Base-by-base conservation (phyloP, 2,113 vertebrate species). In the Charadrius vociferus region DNA sequence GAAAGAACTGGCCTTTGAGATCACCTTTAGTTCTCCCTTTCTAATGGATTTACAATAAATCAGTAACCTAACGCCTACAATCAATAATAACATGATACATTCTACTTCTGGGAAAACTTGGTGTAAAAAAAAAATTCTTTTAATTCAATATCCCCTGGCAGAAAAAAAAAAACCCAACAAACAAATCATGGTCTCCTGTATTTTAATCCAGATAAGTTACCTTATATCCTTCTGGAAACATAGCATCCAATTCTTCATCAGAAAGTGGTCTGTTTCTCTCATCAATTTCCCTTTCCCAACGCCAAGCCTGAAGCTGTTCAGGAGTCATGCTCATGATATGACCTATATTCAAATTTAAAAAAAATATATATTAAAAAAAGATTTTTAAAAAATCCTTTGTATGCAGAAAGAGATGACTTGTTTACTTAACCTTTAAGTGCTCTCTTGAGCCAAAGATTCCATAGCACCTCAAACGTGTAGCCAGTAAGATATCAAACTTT, bases 311-410 rank as follows among this genome's bases (percentile, higher is more conserved):
- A 93, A 99, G 98, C 95, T 99, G 99, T 95, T 99, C 99, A 59
- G 99, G 99, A 88, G 99, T 99, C 99, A 99, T 99, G 97, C 99
- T 99, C 99, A 99, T 99, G 89, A 99, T 98, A 95, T 99, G 99
- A 97, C 99, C 99, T 99, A 84, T 10, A 82, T 80, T 80, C 15
- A 83, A 86, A 66, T 36, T 83, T 41, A 68, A 41, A 45, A 77
- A 56, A 83, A 19, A n/a, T n/a, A n/a, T n/a, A n/a, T 15, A 7
- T 58, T 24, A 7, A 32, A 37, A 37, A 37, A 24, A 47, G 36
- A 32, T 37, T 30, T 71, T 2, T 0, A 19, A 36, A 45, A 41
- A 74, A 49, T 8, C 15, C 37, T 50, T 9, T 13, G 5, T 49
- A 66, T 11, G 13, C 39, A 93, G 56, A 66, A 67, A 20, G 12